phyloP scores from a whole-genome alignment of 1,140 invertebrate genomes.

The Reticulitermes speratus region DNA sequence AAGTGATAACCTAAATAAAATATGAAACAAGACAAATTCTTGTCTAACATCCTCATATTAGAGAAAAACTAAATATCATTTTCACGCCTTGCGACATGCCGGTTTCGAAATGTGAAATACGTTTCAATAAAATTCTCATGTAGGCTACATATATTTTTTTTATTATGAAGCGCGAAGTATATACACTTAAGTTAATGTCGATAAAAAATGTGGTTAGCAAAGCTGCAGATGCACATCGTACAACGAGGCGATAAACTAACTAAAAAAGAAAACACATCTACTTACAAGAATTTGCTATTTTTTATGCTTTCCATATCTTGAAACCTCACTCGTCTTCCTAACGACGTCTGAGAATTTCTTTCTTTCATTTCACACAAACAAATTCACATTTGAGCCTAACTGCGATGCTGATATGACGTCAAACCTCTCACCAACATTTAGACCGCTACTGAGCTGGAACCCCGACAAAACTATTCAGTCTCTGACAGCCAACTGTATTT shows the following conservation, averaged over 20 bases:
- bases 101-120: too few relatives aligned
- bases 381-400: neutral
- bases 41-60: neutral
- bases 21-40: neutral
- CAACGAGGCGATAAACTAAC: neutral
- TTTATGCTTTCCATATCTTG: constrained; percentile 23
- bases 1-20: neutral
- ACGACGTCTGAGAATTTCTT: neutral
- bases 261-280: neutral
- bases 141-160: too few relatives aligned
- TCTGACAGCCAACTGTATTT: neutral
- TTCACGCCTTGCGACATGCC: neutral
- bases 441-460: neutral
- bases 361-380: neutral
- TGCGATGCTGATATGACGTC: neutral
- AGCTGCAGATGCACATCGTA: neutral
- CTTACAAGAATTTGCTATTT: constrained; percentile 26
- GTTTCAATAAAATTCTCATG: too few relatives aligned
- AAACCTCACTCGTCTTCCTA: neutral
- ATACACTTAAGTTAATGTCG: neutral
- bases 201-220: neutral
- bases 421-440: neutral
- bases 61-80: neutral
- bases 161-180: neutral
- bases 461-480: neutral